A percentile compares a stretch with the other conserved stretches of the same genome.
Evolutionary conservation across 2,888 invertebrate species (phyloP).

Genomic region (Endotricha flammealis): DNA sequence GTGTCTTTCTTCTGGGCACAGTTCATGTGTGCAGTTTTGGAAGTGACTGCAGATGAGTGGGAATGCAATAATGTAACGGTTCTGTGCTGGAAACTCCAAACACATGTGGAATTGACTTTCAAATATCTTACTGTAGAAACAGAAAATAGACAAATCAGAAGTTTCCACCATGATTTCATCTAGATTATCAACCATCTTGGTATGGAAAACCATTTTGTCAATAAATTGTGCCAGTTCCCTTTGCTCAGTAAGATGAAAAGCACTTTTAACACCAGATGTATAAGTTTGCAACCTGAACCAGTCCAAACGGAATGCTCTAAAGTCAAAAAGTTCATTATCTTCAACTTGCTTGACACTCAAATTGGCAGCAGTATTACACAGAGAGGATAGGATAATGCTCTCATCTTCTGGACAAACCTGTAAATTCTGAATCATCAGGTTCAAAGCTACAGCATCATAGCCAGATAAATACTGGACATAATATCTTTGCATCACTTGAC

Average conservation of each 20-base stretch:
- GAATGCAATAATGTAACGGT: slow-evolving; percentile 97
- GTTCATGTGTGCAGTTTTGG: slow-evolving; percentile 97
- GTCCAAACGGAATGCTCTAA: slow-evolving; percentile 95
- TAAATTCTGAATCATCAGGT: slow-evolving; percentile 89
- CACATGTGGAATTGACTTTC: slow-evolving; percentile 99
- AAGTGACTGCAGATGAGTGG: slow-evolving; percentile 99
- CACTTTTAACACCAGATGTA: slow-evolving; percentile 90
- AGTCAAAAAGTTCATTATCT: slow-evolving; percentile 96
- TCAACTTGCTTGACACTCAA: slow-evolving; percentile 96
- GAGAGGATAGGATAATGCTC: slow-evolving; percentile 93
- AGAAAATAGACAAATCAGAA: slow-evolving; percentile 97
- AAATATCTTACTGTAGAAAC: slow-evolving; percentile 97
- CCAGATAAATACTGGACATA: slow-evolving; percentile 98
- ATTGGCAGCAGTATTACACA: slow-evolving; percentile 92
- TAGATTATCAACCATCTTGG: slow-evolving; percentile 98
- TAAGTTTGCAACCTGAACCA: slow-evolving; percentile 98
- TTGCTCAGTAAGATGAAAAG: slow-evolving; percentile 88
- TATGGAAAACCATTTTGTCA: slow-evolving; percentile 97
- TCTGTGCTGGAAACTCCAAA: slow-evolving; percentile 98
- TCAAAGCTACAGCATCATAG: slow-evolving; percentile 95
- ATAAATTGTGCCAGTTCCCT: slow-evolving; percentile 92
- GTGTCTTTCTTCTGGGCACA: slow-evolving; percentile 98
- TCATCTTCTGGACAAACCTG: slow-evolving; percentile 96
- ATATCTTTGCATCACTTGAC: slow-evolving; percentile 97
- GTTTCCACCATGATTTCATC: slow-evolving; percentile 98